These are phyloP conservation scores for Ernsta delagoae DNA, from an alignment of 2,888 invertebrate genomes.

Conservation along the genomic window DNA sequence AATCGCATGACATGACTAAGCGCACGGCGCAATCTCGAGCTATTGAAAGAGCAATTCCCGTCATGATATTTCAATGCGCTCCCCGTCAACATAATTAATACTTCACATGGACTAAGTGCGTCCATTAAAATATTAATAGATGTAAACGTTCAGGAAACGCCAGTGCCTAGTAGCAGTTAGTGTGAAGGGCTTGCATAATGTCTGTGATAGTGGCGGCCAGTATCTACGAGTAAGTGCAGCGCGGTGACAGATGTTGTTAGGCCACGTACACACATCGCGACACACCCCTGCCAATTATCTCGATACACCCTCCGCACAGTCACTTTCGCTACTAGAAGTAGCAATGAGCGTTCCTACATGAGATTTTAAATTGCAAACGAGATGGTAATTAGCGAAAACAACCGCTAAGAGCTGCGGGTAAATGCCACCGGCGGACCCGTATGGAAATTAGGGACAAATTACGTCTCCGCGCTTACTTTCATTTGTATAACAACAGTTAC, in stretches of 20 bases:
- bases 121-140: constrained; percentile 47
- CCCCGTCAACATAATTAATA: constrained; percentile 24
- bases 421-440: constrained; percentile 72
- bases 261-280: constrained; percentile 57
- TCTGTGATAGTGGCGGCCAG: constrained; percentile 41
- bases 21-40: constrained; percentile 24
- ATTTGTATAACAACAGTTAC: constrained; percentile 70
- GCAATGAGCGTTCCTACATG: constrained; percentile 55
- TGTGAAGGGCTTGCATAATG: constrained; percentile 62
- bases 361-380: constrained; percentile 82
- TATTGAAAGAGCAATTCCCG: constrained; percentile 25
- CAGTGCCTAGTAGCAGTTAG: constrained; percentile 55
- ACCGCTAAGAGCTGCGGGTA: constrained; percentile 69
- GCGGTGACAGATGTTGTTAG: constrained; percentile 42
- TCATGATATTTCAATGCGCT: constrained; percentile 11
- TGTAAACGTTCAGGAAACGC: constrained; percentile 68
- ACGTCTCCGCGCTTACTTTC: constrained; percentile 78
- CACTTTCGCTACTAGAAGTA: constrained; percentile 68
- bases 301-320: constrained; percentile 64
- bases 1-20: constrained; percentile 30
- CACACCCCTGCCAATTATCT: constrained; percentile 72
- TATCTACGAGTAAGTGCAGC: constrained; percentile 38
- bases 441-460: constrained; percentile 83
- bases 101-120: constrained; percentile 50
- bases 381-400: constrained; percentile 83